Conservation (phyloP, 2,888 invertebrate genomes). For the Brenthis hecate region DNA sequence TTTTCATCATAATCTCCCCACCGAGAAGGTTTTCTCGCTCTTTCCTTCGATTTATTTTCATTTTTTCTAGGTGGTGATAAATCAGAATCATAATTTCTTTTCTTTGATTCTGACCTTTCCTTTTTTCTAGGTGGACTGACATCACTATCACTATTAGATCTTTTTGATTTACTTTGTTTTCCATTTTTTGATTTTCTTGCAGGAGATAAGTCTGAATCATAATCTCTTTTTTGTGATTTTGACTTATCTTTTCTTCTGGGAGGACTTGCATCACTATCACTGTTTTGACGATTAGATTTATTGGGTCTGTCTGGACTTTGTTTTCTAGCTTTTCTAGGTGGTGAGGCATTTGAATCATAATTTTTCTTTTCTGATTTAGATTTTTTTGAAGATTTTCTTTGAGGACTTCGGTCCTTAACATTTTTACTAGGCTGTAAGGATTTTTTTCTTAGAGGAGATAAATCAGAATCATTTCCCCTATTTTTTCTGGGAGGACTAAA, state of each 20-base stretch:
- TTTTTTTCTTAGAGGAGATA: constrained; percentile 48
- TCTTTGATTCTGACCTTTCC: neutral
- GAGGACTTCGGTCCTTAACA: neutral
- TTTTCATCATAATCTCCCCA: constrained; percentile 33
- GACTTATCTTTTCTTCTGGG: constrained; percentile 13
- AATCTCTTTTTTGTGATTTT: neutral
- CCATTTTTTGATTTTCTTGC: constrained; percentile 26
- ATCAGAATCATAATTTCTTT: constrained; percentile 43
- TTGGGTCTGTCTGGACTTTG: constrained; percentile 29
- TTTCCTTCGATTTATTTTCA: constrained; percentile 25
- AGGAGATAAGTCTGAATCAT: constrained; percentile 45
- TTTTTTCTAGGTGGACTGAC: neutral
- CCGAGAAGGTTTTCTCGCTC: constrained; percentile 28
- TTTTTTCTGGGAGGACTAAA: constrained; percentile 62
- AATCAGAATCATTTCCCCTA: constrained; percentile 46
- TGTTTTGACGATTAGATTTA: neutral
- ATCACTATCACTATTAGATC: neutral
- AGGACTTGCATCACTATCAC: constrained; percentile 17
- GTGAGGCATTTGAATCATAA: constrained; percentile 46
- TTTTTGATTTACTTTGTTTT: constrained; percentile 39
- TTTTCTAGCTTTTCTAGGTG: constrained; percentile 44
- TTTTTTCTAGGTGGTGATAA: constrained; percentile 37
- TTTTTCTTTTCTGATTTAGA: constrained; percentile 1
- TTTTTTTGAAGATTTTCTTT: neutral
- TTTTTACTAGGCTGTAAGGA: constrained; percentile 1